Evolutionary conservation across 2,888 invertebrate species (phyloP).

Genomic region (Eumerus sabulonum): DNA sequence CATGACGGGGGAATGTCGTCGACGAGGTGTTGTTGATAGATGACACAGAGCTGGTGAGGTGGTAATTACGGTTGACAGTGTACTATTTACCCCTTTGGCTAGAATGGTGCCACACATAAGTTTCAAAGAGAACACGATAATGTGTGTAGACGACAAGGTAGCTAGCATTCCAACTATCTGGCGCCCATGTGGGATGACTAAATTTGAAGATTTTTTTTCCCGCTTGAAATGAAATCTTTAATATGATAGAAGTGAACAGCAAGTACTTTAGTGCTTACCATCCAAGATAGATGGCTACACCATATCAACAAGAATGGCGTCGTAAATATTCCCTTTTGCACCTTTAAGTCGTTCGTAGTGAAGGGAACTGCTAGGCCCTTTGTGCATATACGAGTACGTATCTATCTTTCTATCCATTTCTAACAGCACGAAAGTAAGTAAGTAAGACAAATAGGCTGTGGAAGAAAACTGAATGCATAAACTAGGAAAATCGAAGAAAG

Average conservation of each 20-base stretch:
- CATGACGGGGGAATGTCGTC: background rate
- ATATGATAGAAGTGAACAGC: too few relatives aligned
- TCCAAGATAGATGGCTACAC: background rate
- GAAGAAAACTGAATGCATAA: constrained; percentile 41
- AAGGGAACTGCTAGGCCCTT: constrained; percentile 1
- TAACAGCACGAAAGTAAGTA: constrained; percentile 16
- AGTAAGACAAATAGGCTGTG: constrained; percentile 60
- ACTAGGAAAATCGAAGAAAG: constrained; percentile 12
- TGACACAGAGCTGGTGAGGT: background rate
- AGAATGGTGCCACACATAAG: too few relatives aligned
- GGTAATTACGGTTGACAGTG: too few relatives aligned
- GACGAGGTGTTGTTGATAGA: constrained; percentile 2
- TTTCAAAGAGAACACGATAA: too few relatives aligned
- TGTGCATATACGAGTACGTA: too few relatives aligned
- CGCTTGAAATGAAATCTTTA: too few relatives aligned
- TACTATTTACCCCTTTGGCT: too few relatives aligned
- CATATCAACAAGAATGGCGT: background rate
- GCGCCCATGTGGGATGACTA: too few relatives aligned
- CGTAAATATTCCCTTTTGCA: constrained; percentile 11
- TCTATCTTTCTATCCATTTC: too few relatives aligned
- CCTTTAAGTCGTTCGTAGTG: constrained; percentile 6
- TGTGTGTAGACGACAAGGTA: too few relatives aligned
- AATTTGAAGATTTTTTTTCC: too few relatives aligned
- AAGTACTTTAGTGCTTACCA: background rate
- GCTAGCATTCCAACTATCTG: too few relatives aligned